Base-by-base conservation (phyloP, 2,797 vertebrate species). In the Vireo griseus region DNA sequence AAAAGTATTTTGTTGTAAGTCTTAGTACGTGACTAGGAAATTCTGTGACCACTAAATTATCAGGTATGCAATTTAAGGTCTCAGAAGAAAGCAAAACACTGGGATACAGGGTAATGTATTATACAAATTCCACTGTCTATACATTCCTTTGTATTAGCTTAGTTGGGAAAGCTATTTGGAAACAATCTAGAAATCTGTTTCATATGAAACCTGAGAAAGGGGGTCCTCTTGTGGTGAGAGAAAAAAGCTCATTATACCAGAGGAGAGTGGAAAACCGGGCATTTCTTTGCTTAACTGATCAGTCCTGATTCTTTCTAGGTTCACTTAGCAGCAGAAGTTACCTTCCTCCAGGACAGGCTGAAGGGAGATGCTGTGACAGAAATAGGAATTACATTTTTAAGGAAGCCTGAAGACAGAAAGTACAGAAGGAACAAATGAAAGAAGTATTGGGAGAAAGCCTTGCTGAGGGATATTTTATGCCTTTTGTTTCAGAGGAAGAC, bases 371-470 rank as follows among this genome's bases (percentile, higher is more conserved):
- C 95, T 58, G 97, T 98, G 90, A 98, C 98, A 62, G 98, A 98
- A 98, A 98, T 98, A 95, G 97, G 97, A 96, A 98, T 98, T 82
- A 98, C 91, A 1, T 98, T 98, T 95, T 95, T 97, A 66, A 98
- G 95, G 92, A 98, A 98, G 86, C 74, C 79, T 75, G 97, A 98
- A 68, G 97, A 97, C 59, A 98, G 96, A 94, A 98, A 97, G 91
- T 91, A 96, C 55, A 98, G 93, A 88, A 82, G 90, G 95, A 98
- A 96, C 86, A 98, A 98, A 57, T 98, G 91, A 98, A 96, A 47
- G 39, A 63, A 85, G 24, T 35, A 31, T 0, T 24, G n/a, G 17
- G 44, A 91, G 33, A 74, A 91, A 65, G 5, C 3, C 14, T 29
- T 63, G 22, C 58, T 42, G 47, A 47, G 18, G 7, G 21, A 7